Base-by-base conservation (phyloP, 2,113 vertebrate species). In the Lathamus discolor region DNA sequence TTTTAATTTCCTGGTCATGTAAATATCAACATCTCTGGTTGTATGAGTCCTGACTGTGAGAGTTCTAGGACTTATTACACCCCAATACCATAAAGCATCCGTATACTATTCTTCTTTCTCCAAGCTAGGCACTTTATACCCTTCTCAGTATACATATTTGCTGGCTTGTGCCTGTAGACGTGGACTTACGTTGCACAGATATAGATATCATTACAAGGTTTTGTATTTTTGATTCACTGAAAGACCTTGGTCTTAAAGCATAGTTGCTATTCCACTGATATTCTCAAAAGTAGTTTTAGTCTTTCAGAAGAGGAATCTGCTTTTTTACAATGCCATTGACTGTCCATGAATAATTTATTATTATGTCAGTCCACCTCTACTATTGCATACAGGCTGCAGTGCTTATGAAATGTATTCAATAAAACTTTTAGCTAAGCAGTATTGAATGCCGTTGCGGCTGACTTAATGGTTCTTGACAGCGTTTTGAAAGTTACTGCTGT, bases 281-380 rank as follows among this genome's bases (percentile, higher is more conserved):
- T 54, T 93, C 95, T 96, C 90, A 91, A 29, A 83, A 92, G 92
- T 86, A 48, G 80, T 87, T 74, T 88, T 49, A 83, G 75, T 51
- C 25, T 83, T 72, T 93, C 72, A 72, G 72, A 90, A 59, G 76
- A 83, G 29, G 29, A 72, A 80, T 86, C 54, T 80, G 81, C 76
- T 86, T 82, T 97, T 95, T 94, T 90, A 77, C 68, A 83, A 57
- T 88, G 79, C 35, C n/a, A 70, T 57, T 93, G 75, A 93, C 75
- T 79, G 46, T 16, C 76, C 37, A 79, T 97, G 92, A 95, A 96
- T 96, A 90, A 97, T 96, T 90, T 74, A 95, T 95, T 55, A 75
- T 76, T 91, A 74, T 83, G 59, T 82, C 66, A 82, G 84, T 92
- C 75, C 64, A 90, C 29, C 52, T 88, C 87, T 90, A 86, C 48